Evolutionary conservation across 2,888 invertebrate species (phyloP).

Genomic region (Apamea crenata): DNA sequence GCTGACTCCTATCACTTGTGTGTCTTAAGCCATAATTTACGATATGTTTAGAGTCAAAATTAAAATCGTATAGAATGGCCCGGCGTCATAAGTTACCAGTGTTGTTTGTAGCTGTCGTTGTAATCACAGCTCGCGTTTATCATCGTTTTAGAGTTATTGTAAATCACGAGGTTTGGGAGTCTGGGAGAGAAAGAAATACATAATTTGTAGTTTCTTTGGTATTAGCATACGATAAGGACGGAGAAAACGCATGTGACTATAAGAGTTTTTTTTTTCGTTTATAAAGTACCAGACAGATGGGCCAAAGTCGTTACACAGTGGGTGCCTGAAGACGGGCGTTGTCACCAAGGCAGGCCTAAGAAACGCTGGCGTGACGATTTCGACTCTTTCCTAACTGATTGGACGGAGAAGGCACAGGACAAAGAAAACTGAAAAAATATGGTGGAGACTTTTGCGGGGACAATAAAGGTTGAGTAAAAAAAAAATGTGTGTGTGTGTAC

Average conservation of each 20-base stretch:
- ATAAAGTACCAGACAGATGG: no score
- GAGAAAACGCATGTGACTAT: background rate
- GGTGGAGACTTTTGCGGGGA: no score
- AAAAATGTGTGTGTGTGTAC: no score
- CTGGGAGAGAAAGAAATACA: conserved; percentile 2
- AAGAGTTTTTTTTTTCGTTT: no score
- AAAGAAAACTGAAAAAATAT: no score
- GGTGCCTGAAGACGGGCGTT: no score
- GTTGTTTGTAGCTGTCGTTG: conserved; percentile 50
- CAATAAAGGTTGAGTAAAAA: no score
- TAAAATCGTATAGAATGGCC: conserved; percentile 61
- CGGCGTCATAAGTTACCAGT: conserved; percentile 48
- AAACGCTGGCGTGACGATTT: no score
- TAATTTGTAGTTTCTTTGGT: background rate
- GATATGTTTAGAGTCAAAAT: conserved; percentile 67
- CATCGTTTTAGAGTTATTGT: conserved; percentile 47
- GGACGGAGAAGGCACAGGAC: no score
- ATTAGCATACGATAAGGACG: background rate
- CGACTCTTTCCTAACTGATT: no score
- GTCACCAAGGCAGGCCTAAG: no score
- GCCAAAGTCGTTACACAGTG: no score
- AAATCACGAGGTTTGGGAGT: conserved; percentile 45
- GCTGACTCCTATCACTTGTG: conserved; percentile 13
- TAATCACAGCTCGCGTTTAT: conserved; percentile 57
- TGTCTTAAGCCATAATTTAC: conserved; percentile 61